These are phyloP conservation scores for Prionailurus viverrinus DNA, from an alignment of 2,113 vertebrate species.

Conservation along the genomic window DNA sequence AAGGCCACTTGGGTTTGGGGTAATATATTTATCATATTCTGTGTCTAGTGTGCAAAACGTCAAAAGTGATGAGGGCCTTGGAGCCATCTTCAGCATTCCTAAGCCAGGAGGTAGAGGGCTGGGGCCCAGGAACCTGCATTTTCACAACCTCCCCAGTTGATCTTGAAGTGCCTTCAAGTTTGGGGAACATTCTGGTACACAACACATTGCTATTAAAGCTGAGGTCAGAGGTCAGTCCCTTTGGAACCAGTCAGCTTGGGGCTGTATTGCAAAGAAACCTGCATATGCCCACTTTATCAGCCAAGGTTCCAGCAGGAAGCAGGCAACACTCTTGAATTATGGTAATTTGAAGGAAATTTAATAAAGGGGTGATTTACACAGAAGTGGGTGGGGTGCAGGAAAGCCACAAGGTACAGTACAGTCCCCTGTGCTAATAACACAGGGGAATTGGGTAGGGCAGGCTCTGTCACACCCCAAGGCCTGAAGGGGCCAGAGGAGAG, in stretches of 20 bases:
- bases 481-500: background rate
- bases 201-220: background rate
- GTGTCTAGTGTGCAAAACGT: background rate
- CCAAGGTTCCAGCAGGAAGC: background rate
- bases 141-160: background rate
- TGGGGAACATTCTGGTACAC: background rate
- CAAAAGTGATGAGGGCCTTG: background rate
- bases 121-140: background rate
- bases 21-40: background rate
- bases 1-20: background rate
- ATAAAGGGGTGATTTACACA: conserved; percentile 18
- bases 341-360: background rate
- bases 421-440: background rate
- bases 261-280: background rate
- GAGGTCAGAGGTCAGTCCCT: background rate
- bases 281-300: background rate
- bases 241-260: background rate
- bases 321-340: background rate
- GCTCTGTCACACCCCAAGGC: background rate
- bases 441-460: background rate
- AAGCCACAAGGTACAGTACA: background rate
- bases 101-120: background rate
- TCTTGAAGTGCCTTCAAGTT: background rate
- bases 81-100: background rate
- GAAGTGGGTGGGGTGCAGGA: background rate